Base-by-base conservation (phyloP, 2,888 invertebrate genomes). In the Stenodera caucasica region DNA sequence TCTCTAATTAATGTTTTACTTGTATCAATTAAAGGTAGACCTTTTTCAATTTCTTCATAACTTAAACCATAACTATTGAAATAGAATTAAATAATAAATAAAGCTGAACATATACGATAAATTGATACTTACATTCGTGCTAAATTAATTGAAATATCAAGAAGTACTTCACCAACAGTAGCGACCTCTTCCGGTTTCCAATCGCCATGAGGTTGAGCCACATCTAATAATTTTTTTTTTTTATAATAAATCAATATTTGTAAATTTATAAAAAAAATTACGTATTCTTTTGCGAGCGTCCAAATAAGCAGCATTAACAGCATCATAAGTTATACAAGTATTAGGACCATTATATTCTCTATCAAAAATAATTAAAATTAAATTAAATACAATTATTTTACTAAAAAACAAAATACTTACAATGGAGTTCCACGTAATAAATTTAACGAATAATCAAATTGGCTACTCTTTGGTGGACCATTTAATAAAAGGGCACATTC, bases 321-420 rank as follows among this genome's bases (percentile, higher is more conserved):
- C 92, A 73, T 94, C 93, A 78, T 92, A 94, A 5, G 94, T 94
- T 78, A 94, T 93, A 80, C 94, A 95, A 63, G 90, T 90, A 66
- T 89, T 86, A 54, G 89, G 87, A 52, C 87, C 88, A 71, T 87
- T 88, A 74, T 88, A 87, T 15, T 84, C 85, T 64, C 90, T 90
- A 83, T 58, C 84, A 85, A 73, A 40, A 11, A 26, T 2, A 21
- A 54, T 21, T 32, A 52, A 2, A 30, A 6, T 52, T 3, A 52
- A 30, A 14, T 49, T 53, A 15, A 11, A 12, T 23, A 18, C 51
- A n/a, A n/a, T n/a, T n/a, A n/a, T n/a, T n/a, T 57, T 21, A 32
- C 14, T 26, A 12, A 18, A 12, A 52, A 21, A 12, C 12, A 59
- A 9, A 45, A 57, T 62, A 91, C 92, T 90, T 82, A 93, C 92